Conservation (phyloP, 2,113 vertebrate species). For the Glaucidium brasilianum region DNA sequence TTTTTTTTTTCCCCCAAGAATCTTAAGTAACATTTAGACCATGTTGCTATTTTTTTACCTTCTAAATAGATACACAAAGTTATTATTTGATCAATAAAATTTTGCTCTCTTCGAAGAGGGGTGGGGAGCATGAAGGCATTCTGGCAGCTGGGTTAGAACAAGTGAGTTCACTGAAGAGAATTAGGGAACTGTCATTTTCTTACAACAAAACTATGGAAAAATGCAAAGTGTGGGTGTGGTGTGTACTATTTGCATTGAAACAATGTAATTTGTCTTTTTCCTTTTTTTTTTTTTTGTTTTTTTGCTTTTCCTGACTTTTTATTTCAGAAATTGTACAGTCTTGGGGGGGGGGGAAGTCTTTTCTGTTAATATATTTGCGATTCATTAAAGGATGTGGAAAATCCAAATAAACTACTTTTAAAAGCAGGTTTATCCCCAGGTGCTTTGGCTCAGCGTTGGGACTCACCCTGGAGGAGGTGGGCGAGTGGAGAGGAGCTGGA, state of each 20-base stretch:
- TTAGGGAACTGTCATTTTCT: conserved; percentile 28
- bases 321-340: conserved; percentile 75
- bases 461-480: neutral
- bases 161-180: conserved; percentile 3
- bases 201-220: conserved; percentile 27
- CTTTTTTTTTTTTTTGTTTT: neutral
- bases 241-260: conserved; percentile 72
- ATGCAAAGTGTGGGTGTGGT: conserved; percentile 64
- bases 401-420: conserved; percentile 80
- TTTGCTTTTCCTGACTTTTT: conserved; percentile 48
- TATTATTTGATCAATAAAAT: conserved; percentile 31
- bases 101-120: conserved; percentile 7
- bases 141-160: conserved; percentile 41
- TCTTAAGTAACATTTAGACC: conserved; percentile 31
- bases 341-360: conserved; percentile 36
- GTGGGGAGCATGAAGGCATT: conserved; percentile 2
- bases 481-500: rapidly evolving
- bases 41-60: conserved; percentile 57
- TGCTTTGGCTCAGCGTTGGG: neutral
- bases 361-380: conserved; percentile 80
- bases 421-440: conserved; percentile 61
- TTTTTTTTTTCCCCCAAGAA: neutral
- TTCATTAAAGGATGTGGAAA: conserved; percentile 78
- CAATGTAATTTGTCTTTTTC: conserved; percentile 60
- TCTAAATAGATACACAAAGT: neutral